Conservation (phyloP, 2,888 invertebrate genomes). For the Eilema sororculum region DNA sequence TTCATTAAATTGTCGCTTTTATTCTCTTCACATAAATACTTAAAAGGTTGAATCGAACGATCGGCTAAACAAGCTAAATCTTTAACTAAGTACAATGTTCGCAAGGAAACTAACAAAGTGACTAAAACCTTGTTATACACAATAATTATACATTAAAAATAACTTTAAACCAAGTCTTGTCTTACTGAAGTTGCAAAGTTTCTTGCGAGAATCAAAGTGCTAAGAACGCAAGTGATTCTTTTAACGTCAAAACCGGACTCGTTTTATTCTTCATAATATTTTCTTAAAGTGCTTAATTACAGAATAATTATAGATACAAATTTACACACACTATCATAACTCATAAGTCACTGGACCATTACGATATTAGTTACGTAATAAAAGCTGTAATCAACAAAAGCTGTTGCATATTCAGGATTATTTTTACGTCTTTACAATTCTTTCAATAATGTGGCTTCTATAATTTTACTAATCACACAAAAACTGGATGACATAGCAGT, state of each 20-base stretch:
- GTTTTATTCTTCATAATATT: conserved; percentile 42
- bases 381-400: conserved; percentile 57
- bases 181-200: conserved; percentile 21
- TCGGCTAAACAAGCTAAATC: conserved; percentile 68
- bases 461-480: not conserved
- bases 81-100: conserved; percentile 75
- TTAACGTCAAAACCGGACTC: conserved; percentile 30
- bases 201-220: conserved; percentile 18
- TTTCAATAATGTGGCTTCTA: not conserved
- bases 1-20: conserved; percentile 78
- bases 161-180: conserved; percentile 54
- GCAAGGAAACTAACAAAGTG: conserved; percentile 74
- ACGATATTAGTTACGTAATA: conserved; percentile 62
- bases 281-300: conserved; percentile 40
- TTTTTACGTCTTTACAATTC: not conserved
- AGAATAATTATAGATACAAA: conserved; percentile 48
- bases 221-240: conserved; percentile 23
- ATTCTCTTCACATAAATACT: conserved; percentile 84
- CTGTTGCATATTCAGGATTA: conserved; percentile 18
- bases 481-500: not conserved
- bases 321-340: conserved; percentile 44
- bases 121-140: conserved; percentile 69
- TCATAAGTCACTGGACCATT: conserved; percentile 53
- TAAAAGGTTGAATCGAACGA: conserved; percentile 69
- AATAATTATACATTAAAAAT: conserved; percentile 61